Conservation (phyloP, 2,797 vertebrate species). For the Rhinatrema bivittatum region DNA sequence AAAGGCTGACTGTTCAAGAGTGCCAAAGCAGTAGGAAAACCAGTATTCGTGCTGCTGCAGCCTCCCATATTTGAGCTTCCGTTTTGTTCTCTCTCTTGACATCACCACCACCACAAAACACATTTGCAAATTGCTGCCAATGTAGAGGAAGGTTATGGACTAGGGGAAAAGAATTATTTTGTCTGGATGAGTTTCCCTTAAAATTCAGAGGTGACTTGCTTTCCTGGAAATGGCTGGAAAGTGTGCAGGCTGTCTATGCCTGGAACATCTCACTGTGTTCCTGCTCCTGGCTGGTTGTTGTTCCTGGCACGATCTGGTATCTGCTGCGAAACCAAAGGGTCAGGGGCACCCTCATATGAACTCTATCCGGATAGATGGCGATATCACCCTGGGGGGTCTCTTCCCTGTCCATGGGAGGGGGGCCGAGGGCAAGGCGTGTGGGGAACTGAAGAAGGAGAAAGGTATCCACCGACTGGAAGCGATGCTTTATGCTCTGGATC, state of each 20-base stretch:
- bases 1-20: too few species aligned
- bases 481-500: constrained; percentile 91
- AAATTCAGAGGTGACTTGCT: too few species aligned
- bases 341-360: constrained; percentile 87
- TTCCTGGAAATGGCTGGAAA: constrained; percentile 49
- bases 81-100: too few species aligned
- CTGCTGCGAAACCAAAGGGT: constrained; percentile 75
- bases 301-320: constrained; percentile 46
- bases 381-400: constrained; percentile 88
- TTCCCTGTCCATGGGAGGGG: constrained; percentile 88
- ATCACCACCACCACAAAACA: too few species aligned
- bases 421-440: constrained; percentile 82
- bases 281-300: constrained; percentile 51
- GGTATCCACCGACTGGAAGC: constrained; percentile 92
- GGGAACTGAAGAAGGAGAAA: constrained; percentile 93
- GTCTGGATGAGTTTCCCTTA: too few species aligned
- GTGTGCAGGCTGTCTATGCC: constrained; percentile 40
- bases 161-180: too few species aligned
- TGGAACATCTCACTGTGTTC: constrained; percentile 55
- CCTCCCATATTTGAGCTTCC: too few species aligned
- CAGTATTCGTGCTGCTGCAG: too few species aligned
- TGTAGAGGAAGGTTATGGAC: too few species aligned
- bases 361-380: constrained; percentile 90
- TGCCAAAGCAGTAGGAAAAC: too few species aligned
- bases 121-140: too few species aligned